phyloP scores from a whole-genome alignment of 2,888 invertebrate genomes.

The Seira ritae region DNA sequence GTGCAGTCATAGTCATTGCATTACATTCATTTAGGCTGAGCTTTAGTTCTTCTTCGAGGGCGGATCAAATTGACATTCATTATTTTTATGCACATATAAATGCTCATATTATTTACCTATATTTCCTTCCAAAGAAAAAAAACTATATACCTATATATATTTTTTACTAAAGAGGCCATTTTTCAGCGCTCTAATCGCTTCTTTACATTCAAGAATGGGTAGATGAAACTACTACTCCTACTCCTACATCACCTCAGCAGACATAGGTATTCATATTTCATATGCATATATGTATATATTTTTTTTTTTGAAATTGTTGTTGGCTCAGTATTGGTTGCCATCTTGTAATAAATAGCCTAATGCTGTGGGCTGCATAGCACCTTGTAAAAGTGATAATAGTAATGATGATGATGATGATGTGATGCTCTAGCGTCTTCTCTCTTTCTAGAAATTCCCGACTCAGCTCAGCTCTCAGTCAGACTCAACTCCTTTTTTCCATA shows the following conservation, averaged over 20 bases:
- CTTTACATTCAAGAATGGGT: neutral
- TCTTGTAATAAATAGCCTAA: neutral
- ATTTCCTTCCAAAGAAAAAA: neutral
- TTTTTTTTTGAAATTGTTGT: no score
- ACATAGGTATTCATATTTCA: neutral
- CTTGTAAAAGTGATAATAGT: constrained; percentile 52
- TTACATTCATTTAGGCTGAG: no score
- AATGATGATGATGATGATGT: constrained; percentile 41
- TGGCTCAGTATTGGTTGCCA: no score
- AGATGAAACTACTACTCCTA: neutral
- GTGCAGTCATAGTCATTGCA: no score
- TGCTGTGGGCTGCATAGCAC: constrained; percentile 23
- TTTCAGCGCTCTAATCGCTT: neutral
- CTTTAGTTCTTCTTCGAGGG: no score
- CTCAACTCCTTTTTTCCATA: neutral
- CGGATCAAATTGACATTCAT: neutral
- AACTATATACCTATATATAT: no score
- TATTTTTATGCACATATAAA: neutral
- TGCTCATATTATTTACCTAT: neutral
- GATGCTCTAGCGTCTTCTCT: constrained; percentile 5
- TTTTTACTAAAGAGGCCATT: neutral
- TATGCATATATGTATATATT: no score
- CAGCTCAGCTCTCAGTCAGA: no score
- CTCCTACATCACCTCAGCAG: neutral
- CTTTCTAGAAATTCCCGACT: neutral